Evolutionary conservation across 2,797 vertebrate genomes (phyloP), one percentile per base, ranked within the genome.

Genomic region (Tiaroga cobitis): DNA sequence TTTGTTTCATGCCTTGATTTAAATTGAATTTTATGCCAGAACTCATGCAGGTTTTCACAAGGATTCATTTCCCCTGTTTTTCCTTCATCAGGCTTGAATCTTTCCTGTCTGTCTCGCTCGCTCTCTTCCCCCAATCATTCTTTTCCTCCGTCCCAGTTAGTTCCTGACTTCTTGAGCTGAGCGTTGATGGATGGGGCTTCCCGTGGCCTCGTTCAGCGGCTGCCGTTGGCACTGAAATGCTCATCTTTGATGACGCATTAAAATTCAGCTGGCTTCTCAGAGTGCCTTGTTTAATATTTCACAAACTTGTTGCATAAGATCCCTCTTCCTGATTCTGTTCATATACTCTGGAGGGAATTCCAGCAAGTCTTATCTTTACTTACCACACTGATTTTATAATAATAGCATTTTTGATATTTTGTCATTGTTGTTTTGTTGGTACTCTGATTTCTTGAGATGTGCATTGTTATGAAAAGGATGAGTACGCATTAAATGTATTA

Each of bases 241-340:
- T 73, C 34, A 24, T 74, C 70, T 75, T 63, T 67, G 78, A 80
- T 51, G 72, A 83, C 18, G 26, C 70, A 82, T 83, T 67, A 54
- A 77, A 77, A 68, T 77, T 68, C 43, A 65, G 59, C n/a, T n/a
- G 56, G 29, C 39, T 46, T 74, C 70, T 65, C 72, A 2, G 46
- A 83, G 18, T 46, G 1, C 15, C 0, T 18, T 74, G 29, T 75
- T 75, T 51, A 67, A 83, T 83, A 51, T 76, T 83, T 68, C 16
- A 68, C 24, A 41, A 41, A 37, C 41, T 34, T 49, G 11, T 83
- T 77, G 73, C 82, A 77, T 77, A 69, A 77, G 74, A 77, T 15
- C 32, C 29, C 24, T 75, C 15, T 63, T 65, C 5, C 59, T 26
- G 41, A 75, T 51, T 46, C 54, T 32, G 26, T 80, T 56, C 51